These are phyloP conservation scores for Nothocercus julius DNA, from an alignment of 2,113 vertebrate species.

Conservation along the genomic window DNA sequence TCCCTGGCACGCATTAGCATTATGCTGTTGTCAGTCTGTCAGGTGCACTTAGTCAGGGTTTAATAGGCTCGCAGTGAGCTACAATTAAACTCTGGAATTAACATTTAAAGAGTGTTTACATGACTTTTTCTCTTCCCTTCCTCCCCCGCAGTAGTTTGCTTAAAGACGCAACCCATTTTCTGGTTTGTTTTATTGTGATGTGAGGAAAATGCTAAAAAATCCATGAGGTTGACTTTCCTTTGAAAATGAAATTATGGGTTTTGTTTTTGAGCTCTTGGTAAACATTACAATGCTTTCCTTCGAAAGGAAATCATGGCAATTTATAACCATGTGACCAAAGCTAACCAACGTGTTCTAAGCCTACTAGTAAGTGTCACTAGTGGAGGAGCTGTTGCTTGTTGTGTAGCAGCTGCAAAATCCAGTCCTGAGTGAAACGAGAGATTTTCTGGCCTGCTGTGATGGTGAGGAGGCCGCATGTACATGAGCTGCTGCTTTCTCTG, in stretches of 20 bases:
- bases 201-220: not conserved
- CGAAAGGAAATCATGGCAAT: not conserved
- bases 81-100: conserved; percentile 73
- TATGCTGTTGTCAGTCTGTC: conserved; percentile 74
- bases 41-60: conserved; percentile 72
- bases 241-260: not conserved
- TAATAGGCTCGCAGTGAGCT: conserved; percentile 71
- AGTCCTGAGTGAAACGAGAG: not conserved
- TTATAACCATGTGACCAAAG: not conserved
- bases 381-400: not conserved
- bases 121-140: conserved; percentile 49
- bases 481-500: not conserved
- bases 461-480: not conserved
- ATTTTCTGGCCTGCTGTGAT: not conserved
- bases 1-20: conserved; percentile 63
- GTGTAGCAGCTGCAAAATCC: not conserved
- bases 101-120: conserved; percentile 72
- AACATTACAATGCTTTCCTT: not conserved
- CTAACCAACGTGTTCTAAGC: not conserved
- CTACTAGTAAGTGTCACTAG: not conserved
- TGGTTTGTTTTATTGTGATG: conserved; percentile 2
- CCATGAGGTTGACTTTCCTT: not conserved
- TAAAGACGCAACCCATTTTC: conserved; percentile 10
- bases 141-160: conserved; percentile 46
- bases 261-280: not conserved